Base-by-base conservation (phyloP, 2,888 invertebrate species). In the Sesamia inferens region DNA sequence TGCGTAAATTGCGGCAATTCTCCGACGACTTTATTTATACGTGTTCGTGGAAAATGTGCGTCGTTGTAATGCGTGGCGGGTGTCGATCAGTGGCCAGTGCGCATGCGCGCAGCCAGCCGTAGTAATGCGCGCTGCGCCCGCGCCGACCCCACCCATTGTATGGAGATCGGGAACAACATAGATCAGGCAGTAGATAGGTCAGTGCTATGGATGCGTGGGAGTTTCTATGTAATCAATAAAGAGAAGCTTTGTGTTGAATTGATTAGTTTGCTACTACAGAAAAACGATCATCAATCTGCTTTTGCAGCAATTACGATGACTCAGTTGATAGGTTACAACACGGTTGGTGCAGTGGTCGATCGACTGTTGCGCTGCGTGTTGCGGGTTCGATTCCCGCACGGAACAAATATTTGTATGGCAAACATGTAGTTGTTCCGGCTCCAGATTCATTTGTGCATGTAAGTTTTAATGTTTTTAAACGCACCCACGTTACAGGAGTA, bases 61-160 rank as follows among this genome's bases (percentile, higher is more conserved):
- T 85, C 74, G 85, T 85, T 85, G 83, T 83, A 77, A 85, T 85
- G 85, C 85, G 83, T 85, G 79, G 86, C 85, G 86, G 85, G 82
- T 85, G 85, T 76, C 80, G 80, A 77, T 80, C 80, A 79, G 73
- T 58, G 74, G 39, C 24, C 66, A 24, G 58, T 57, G 83, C 78
- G 78, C 79, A 79, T 78, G 87, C 78, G 85, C 78, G 79, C 86
- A 81, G 80, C 81, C 78, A 79, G 84, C 85, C 85, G 86, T 83
- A 85, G 85, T 88, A 83, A 79, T 77, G 81, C 82, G 85, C 85
- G 85, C 84, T 79, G 81, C 79, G 80, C 85, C 86, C 86, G 87
- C 88, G 85, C 88, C 85, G 79, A 84, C 85, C 81, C 85, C 79
- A 80, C 81, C 90, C 85, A 93, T 93, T 93, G 93, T 93, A 93